These are phyloP conservation scores for Drosophila infuscata DNA, from an alignment of 2,888 invertebrate genomes.

Conservation along the genomic window DNA sequence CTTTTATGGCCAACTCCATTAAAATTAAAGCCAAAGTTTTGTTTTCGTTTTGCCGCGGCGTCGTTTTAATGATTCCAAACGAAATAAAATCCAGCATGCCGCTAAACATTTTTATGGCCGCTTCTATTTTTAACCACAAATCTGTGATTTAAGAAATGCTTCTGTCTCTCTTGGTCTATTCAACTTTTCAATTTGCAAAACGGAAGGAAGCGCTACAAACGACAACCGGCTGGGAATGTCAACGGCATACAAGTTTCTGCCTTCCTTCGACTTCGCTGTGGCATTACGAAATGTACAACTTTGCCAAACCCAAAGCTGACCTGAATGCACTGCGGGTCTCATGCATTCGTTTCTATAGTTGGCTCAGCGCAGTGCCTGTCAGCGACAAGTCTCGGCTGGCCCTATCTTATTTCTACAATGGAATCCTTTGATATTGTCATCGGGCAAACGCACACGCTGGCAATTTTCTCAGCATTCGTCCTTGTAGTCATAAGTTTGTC, in stretches of 20 bases:
- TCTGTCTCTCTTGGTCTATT: conserved; percentile 22
- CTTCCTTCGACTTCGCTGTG: neutral
- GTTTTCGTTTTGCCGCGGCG: conserved; percentile 42
- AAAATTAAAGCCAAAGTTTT: conserved; percentile 80
- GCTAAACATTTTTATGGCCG: conserved; percentile 44
- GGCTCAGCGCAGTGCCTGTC: conserved; percentile 40
- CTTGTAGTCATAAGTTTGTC: conserved; percentile 35
- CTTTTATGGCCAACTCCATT: conserved; percentile 75
- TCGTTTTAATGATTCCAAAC: conserved; percentile 68
- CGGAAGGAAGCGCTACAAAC: conserved; percentile 65
- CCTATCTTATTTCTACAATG: conserved; percentile 41
- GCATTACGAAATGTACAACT: conserved; percentile 43
- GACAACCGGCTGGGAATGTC: conserved; percentile 43
- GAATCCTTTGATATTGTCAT: conserved; percentile 44
- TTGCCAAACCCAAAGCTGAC: conserved; percentile 35
- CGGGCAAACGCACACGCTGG: conserved; percentile 31
- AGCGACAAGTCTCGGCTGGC: conserved; percentile 34
- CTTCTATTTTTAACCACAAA: conserved; percentile 37
- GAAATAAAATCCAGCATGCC: conserved; percentile 51
- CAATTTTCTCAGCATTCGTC: conserved; percentile 44
- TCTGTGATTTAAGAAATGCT: conserved; percentile 24
- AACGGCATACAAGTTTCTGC: conserved; percentile 46
- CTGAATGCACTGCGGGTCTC: conserved; percentile 49
- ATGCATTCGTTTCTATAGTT: conserved; percentile 29
- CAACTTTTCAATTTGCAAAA: conserved; percentile 67